Evolutionary conservation across 2,888 invertebrate genomes (phyloP).

Genomic region (Cephus pulcher): DNA sequence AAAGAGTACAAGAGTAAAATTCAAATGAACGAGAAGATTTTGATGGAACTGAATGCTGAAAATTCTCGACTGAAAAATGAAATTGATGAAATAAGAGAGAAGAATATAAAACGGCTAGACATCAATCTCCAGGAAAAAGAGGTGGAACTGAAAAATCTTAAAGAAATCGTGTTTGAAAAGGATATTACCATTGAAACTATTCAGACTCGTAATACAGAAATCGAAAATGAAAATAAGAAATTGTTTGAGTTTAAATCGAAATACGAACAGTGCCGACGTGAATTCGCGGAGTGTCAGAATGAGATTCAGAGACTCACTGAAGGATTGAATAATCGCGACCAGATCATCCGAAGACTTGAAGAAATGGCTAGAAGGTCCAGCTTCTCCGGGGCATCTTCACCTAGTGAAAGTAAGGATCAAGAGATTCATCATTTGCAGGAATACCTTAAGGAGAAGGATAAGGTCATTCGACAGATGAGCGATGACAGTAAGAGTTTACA

Average conservation of each 20-base stretch:
- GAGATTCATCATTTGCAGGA: constrained; percentile 72
- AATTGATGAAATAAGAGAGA: constrained; percentile 70
- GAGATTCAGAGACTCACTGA: constrained; percentile 54
- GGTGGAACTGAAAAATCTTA: constrained; percentile 67
- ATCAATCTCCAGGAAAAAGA: constrained; percentile 66
- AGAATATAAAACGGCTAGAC: constrained; percentile 69
- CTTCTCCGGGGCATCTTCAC: constrained; percentile 47
- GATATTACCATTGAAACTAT: constrained; percentile 53
- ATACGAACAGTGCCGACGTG: constrained; percentile 52
- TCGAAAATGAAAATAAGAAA: constrained; percentile 57
- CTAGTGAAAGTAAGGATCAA: constrained; percentile 60
- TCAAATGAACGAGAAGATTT: constrained; percentile 69
- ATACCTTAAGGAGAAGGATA: constrained; percentile 72
- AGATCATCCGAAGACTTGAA: constrained; percentile 53
- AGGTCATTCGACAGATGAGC: constrained; percentile 72
- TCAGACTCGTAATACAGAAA: constrained; percentile 49
- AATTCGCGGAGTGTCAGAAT: constrained; percentile 43
- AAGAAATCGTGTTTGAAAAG: constrained; percentile 61
- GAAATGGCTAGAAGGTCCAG: constrained; percentile 55
- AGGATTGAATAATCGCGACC: constrained; percentile 53
- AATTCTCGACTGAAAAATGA: constrained; percentile 70
- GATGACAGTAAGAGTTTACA: constrained; percentile 70
- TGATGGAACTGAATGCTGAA: constrained; percentile 71
- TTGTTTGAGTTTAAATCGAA: constrained; percentile 67
- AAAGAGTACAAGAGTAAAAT: constrained; percentile 68